phyloP scores from a whole-genome alignment of 1,140 invertebrate species.

The Acromyrmex heyeri region DNA sequence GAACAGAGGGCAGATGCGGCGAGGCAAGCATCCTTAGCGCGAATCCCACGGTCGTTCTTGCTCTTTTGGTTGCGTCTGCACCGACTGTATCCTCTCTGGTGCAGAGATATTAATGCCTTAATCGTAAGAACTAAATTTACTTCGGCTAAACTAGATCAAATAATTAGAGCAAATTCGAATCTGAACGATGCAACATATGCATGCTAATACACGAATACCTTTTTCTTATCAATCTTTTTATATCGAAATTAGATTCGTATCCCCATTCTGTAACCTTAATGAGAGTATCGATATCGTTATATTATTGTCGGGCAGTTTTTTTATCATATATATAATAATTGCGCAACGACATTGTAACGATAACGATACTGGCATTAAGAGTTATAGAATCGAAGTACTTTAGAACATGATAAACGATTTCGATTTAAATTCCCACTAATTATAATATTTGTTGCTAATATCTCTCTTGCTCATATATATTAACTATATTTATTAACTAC shows the following conservation, averaged over 20 bases:
- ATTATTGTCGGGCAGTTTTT: too few species aligned
- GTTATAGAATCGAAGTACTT: too few species aligned
- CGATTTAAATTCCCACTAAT: neutral
- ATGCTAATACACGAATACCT: neutral
- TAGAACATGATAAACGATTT: neutral
- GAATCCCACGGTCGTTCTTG: conserved; percentile 66
- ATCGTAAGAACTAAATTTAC: conserved; percentile 34
- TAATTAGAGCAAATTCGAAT: conserved; percentile 24
- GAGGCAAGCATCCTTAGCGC: conserved; percentile 61
- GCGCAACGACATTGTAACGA: too few species aligned
- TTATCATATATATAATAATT: too few species aligned
- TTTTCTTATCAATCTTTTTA: neutral
- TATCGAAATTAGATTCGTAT: neutral
- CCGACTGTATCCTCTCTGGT: neutral
- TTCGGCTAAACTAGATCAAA: neutral
- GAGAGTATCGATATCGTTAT: too few species aligned
- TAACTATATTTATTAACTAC: neutral
- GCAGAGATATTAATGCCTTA: neutral
- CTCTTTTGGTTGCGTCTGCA: conserved; percentile 40
- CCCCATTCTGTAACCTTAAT: too few species aligned
- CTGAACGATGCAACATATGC: neutral
- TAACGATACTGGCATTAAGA: too few species aligned
- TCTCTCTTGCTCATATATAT: neutral
- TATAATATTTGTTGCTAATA: neutral
- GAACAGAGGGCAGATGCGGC: conserved; percentile 49